phyloP scores from a whole-genome alignment of 2,888 invertebrate species.

The Unio pictorum region DNA sequence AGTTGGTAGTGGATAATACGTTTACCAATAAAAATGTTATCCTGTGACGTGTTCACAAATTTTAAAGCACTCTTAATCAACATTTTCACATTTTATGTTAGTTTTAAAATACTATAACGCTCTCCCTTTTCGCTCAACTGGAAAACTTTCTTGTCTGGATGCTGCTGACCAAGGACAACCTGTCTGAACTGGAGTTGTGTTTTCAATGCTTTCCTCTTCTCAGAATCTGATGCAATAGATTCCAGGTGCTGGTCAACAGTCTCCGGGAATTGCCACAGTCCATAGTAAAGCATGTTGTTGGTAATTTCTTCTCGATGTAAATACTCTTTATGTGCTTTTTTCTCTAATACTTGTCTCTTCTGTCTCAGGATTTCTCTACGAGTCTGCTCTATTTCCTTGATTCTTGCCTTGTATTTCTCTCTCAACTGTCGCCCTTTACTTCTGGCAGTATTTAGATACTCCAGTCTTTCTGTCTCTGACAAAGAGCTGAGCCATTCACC shows the following conservation, averaged over 20 bases:
- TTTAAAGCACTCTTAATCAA: slow-evolving; percentile 4
- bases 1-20: slow-evolving; percentile 7
- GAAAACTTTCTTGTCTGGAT: slow-evolving; percentile 4
- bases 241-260: too few species aligned
- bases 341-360: too few species aligned
- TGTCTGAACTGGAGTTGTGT: slow-evolving; percentile 10
- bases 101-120: slow-evolving; percentile 3
- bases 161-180: slow-evolving; percentile 4
- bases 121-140: slow-evolving; percentile 8
- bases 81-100: slow-evolving; percentile 7
- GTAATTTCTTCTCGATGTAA: not conserved
- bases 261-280: too few species aligned
- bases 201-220: too few species aligned
- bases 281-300: too few species aligned
- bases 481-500: not conserved
- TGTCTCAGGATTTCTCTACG: too few species aligned
- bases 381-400: slow-evolving; percentile 6
- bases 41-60: not conserved
- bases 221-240: too few species aligned
- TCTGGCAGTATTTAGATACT: slow-evolving; percentile 12
- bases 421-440: slow-evolving; percentile 12
- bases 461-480: slow-evolving; percentile 2
- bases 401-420: slow-evolving; percentile 8
- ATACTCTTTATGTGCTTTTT: not conserved
- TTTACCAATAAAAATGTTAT: slow-evolving; percentile 6